Base-by-base conservation (phyloP, 2,888 invertebrate genomes). In the Oxyteleia sp. region DNA sequence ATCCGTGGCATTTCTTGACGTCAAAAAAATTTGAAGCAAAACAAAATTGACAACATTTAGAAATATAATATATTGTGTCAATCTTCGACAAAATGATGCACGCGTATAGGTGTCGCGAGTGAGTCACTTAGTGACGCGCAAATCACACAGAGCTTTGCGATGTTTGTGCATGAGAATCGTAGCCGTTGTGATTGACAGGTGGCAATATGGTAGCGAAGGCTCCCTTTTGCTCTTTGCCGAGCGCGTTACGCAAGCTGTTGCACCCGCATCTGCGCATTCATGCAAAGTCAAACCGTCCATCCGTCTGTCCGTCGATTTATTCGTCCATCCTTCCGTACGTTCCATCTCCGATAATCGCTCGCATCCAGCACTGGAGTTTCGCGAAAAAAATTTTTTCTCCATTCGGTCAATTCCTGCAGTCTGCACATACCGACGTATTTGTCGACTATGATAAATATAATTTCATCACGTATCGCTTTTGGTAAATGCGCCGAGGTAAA, bases 211-310 rank as follows among this genome's bases (percentile, higher is more conserved):
- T 90, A 82, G 83, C 49, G 69, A 79, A 84, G 82, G 79, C 76
- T 85, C 80, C 85, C 85, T 85, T 82, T 83, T 85, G 82, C 85
- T 83, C 84, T 81, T 91, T 92, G 91, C 89, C 88, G 87, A 89
- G 87, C 92, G 89, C 92, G 92, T 93, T 93, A 92, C 92, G 93
- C 93, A 93, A 93, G 93, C 93, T 93, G 93, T 93, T 93, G 93
- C 93, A 92, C 92, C 92, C 93, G 92, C 93, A 93, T 93, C 93
- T 93, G 93, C 92, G 93, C 92, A 92, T 91, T 93, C 93, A 93
- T 93, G 92, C 93, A 93, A 92, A 93, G 92, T 93, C 92, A 89
- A 92, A 89, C 84, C 88, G 87, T 88, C 89, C 89, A 86, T 88
- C 88, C 80, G 87, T 88, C 88, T 89, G 89, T 90, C 89, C 87